These are phyloP conservation scores for Natrix natrix DNA, from an alignment of 2,797 vertebrate genomes.

Conservation along the genomic window DNA sequence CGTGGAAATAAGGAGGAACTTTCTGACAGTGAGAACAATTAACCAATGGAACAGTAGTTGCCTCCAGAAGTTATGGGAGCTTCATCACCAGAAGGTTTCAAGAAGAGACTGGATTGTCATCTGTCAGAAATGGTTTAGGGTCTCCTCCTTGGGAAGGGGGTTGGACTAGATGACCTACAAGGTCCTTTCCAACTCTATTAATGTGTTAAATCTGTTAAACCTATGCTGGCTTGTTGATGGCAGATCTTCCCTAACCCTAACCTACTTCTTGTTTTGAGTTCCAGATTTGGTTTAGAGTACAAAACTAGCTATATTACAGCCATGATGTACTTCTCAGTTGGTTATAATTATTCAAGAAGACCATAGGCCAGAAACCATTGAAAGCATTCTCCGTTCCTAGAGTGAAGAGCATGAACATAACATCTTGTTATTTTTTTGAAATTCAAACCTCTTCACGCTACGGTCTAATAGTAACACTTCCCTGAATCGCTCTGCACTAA, in stretches of 20 bases:
- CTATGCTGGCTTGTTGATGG: not conserved
- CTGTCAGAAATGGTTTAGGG: too few relatives aligned
- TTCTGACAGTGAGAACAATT: too few relatives aligned
- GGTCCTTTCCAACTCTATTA: too few relatives aligned
- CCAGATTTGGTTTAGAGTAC: not conserved
- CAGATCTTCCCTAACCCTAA: not conserved
- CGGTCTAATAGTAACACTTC: not conserved
- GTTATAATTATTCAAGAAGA: not conserved
- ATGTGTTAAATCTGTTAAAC: too few relatives aligned
- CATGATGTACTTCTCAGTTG: not conserved
- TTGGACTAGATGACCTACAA: too few relatives aligned
- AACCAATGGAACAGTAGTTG: too few relatives aligned
- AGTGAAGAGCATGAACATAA: not conserved
- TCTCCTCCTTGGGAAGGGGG: too few relatives aligned
- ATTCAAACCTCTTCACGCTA: not conserved
- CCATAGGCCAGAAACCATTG: not conserved
- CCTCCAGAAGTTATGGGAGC: too few relatives aligned
- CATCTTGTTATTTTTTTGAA: not conserved
- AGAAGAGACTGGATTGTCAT: too few relatives aligned
- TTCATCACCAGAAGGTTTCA: too few relatives aligned
- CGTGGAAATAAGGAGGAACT: too few relatives aligned
- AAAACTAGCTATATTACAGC: not conserved
- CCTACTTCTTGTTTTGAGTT: not conserved
- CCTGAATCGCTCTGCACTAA: not conserved
- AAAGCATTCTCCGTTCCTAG: not conserved